Conservation (phyloP, 2,113 vertebrate genomes). For the Benitochromis conjunctus region DNA sequence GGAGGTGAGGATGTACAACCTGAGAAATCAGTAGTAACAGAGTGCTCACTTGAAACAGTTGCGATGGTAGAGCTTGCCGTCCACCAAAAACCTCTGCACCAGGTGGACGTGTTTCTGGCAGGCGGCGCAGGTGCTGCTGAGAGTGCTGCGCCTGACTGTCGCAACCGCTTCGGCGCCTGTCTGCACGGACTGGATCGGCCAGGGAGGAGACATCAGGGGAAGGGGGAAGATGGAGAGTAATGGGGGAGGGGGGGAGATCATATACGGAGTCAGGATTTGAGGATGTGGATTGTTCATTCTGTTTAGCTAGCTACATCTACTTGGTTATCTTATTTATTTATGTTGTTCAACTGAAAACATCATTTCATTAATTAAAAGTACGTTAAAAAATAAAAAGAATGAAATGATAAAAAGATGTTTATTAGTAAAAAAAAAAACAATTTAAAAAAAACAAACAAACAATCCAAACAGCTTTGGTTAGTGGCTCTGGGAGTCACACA, state of each 20-base stretch:
- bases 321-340: neutral
- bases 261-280: constrained; percentile 68
- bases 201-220: constrained; percentile 11
- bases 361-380: neutral
- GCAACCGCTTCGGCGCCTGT: neutral
- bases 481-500: neutral
- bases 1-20: neutral
- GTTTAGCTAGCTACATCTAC: constrained; percentile 2
- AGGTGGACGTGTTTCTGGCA: constrained; percentile 93
- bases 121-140: constrained; percentile 85
- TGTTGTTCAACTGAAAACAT: neutral
- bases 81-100: constrained; percentile 90
- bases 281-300: constrained; percentile 47
- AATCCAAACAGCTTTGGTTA: constrained; percentile 13
- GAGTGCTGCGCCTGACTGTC: constrained; percentile 24
- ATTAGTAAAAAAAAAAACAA: neutral
- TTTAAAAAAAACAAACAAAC: neutral
- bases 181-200: constrained; percentile 6
- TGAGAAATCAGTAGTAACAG: neutral
- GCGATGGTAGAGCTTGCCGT: constrained; percentile 92
- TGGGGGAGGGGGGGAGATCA: constrained; percentile 54
- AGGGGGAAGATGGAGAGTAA: constrained; percentile 29
- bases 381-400: neutral
- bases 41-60: constrained; percentile 91
- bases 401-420: neutral